Percentiles rank a stretch among this genome's conserved stretches.
These are phyloP conservation scores for Oscheius myriophilus DNA, from an alignment of 2,888 invertebrate species.

Conservation along the genomic window DNA sequence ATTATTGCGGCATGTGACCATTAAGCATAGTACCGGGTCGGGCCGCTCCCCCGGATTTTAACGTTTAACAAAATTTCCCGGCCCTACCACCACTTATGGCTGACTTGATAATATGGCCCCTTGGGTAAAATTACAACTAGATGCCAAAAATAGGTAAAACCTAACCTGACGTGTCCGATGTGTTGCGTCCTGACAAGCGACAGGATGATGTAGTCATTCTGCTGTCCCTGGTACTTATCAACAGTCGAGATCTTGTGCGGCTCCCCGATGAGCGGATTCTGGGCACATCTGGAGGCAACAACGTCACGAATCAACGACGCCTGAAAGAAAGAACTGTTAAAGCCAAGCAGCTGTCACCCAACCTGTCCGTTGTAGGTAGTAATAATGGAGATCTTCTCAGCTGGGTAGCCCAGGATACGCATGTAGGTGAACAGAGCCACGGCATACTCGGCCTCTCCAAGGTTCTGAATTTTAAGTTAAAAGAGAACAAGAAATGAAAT, in stretches of 20 bases:
- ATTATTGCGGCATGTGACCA: too few species aligned
- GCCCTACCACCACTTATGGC: too few species aligned
- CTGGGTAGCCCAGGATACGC: conserved; percentile 94
- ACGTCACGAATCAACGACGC: conserved; percentile 96
- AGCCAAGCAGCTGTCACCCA: too few species aligned
- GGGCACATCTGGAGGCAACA: conserved; percentile 86
- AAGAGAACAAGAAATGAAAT: not conserved
- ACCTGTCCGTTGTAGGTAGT: conserved; percentile 92
- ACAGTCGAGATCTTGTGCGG: conserved; percentile 89
- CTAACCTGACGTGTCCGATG: conserved; percentile 89
- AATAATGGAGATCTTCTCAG: conserved; percentile 93
- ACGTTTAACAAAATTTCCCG: too few species aligned
- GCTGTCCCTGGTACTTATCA: conserved; percentile 99
- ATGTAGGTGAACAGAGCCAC: conserved; percentile 98
- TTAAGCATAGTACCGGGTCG: too few species aligned
- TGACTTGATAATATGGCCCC: too few species aligned
- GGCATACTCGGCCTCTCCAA: conserved; percentile 84
- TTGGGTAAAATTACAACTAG: too few species aligned
- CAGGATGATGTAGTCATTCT: conserved; percentile 96
- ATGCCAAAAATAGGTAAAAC: too few species aligned
- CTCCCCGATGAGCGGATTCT: conserved; percentile 91
- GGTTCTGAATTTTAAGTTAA: conserved; percentile 72
- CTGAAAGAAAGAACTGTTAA: too few species aligned
- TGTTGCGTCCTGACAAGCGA: conserved; percentile 94
- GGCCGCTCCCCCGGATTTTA: too few species aligned